Conservation (phyloP, 2,113 vertebrate genomes). For the Zosterops borbonicus region DNA sequence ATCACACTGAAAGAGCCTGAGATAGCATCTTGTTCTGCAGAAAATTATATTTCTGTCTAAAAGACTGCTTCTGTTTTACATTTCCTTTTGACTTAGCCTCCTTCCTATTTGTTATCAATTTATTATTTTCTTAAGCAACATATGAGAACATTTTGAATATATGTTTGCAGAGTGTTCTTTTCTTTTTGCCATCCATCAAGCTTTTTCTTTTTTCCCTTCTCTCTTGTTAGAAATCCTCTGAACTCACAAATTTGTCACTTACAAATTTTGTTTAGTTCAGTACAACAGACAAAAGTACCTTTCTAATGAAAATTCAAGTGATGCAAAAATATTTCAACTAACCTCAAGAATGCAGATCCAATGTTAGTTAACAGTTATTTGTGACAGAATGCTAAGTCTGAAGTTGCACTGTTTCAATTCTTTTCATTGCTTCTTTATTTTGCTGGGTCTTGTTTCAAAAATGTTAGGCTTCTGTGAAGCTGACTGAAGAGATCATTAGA, state of each 20-base stretch:
- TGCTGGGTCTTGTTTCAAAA: neutral
- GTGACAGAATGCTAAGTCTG: neutral
- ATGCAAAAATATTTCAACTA: neutral
- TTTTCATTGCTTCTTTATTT: neutral
- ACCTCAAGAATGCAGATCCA: neutral
- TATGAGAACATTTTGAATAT: neutral
- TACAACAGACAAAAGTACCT: neutral
- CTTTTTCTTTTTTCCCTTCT: neutral
- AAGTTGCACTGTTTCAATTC: neutral
- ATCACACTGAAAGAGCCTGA: neutral
- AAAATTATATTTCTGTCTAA: neutral
- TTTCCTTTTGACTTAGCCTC: neutral
- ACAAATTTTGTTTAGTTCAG: neutral
- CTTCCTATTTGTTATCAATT: neutral
- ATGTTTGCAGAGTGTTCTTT: neutral
- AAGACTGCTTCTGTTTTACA: neutral
- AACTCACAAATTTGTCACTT: neutral
- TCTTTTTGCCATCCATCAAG: neutral
- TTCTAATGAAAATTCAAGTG: neutral
- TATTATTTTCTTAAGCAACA: neutral
- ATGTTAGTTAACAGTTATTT: neutral
- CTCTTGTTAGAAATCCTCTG: neutral
- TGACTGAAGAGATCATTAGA: conserved; percentile 41
- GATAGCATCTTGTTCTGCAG: neutral
- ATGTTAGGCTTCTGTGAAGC: neutral